Base-by-base conservation (phyloP, 2,888 invertebrate species). In the Falcaria lacertinaria region DNA sequence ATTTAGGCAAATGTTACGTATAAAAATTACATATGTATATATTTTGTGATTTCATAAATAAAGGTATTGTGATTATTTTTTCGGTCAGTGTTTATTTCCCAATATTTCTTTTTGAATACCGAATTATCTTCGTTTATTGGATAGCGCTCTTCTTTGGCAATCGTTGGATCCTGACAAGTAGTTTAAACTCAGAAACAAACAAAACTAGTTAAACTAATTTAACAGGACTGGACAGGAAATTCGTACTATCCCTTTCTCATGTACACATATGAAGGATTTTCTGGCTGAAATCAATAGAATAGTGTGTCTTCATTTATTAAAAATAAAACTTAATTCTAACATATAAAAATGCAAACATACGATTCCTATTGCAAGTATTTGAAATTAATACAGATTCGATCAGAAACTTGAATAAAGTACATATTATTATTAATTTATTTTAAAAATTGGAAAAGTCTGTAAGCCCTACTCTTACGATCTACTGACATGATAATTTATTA, bases 361-460 rank as follows among this genome's bases (percentile, higher is more conserved):
- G 60, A 51, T 40, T 57, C 44, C 48, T 44, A 55, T 54, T n/a
- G 13, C 7, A 14, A 14, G 33, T 50, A 50, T 55, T 57, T 53
- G 50, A 57, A 67, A 68, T 60, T 64, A 61, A 63, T 60, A 50
- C 60, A 54, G 59, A 54, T 54, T 57, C 50, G 45, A 66, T 69
- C 57, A 53, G 59, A 65, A 52, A 64, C 41, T 16, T 50, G 64
- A 67, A 60, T 64, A 73, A 80, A 80, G 71, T 73, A 74, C 69
- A 67, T 70, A 69, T 42, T 59, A 22, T 62, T 82, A 86, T 84
- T 84, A 86, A 28, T 11, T 7, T 85, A 85, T 74, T 73, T 64
- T 58, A 73, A 71, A 69, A 73, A 69, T 70, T 65, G 55, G 52
- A 47, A 19, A 44, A 32, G 41, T 45, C 48, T 32, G 19, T 35